Percentiles rank a stretch among this genome's conserved stretches.
phyloP scores from a whole-genome alignment of 2,888 invertebrate genomes.

The Melinopterus prodromus region DNA sequence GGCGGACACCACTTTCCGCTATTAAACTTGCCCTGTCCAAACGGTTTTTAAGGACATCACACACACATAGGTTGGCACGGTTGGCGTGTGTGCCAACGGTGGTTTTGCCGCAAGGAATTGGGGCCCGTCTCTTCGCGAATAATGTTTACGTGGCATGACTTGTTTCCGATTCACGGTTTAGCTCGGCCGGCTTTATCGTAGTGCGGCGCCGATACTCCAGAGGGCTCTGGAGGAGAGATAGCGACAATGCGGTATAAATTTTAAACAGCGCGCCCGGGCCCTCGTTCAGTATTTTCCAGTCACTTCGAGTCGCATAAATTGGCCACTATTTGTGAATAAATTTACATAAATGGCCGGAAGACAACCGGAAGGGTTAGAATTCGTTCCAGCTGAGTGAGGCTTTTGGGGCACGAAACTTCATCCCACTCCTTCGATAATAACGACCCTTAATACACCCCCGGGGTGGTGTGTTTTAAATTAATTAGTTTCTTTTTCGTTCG shows the following conservation, averaged over 20 bases:
- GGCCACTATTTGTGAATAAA: slow-evolving; percentile 26
- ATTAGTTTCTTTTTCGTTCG: neutral
- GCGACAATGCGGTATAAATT: slow-evolving; percentile 17
- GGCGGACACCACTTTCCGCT: too few relatives aligned
- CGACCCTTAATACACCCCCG: neutral
- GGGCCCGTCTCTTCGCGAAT: neutral
- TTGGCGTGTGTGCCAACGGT: neutral
- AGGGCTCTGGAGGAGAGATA: neutral
- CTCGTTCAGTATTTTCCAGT: slow-evolving; percentile 18
- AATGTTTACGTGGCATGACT: slow-evolving; percentile 4
- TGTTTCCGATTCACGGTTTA: neutral
- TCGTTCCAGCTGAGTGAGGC: neutral
- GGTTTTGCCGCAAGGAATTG: neutral
- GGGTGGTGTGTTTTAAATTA: neutral
- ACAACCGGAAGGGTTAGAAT: slow-evolving; percentile 8
- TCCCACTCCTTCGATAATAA: neutral
- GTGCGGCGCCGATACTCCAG: neutral
- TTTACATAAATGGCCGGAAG: slow-evolving; percentile 17
- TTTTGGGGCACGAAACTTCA: neutral
- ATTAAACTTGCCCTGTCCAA: too few relatives aligned
- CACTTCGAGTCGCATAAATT: slow-evolving; percentile 25
- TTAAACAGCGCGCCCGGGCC: slow-evolving; percentile 20
- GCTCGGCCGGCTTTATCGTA: neutral
- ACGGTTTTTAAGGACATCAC: neutral
- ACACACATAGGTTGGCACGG: neutral